Conservation (phyloP, 2,888 invertebrate genomes). For the Neria commutata region DNA sequence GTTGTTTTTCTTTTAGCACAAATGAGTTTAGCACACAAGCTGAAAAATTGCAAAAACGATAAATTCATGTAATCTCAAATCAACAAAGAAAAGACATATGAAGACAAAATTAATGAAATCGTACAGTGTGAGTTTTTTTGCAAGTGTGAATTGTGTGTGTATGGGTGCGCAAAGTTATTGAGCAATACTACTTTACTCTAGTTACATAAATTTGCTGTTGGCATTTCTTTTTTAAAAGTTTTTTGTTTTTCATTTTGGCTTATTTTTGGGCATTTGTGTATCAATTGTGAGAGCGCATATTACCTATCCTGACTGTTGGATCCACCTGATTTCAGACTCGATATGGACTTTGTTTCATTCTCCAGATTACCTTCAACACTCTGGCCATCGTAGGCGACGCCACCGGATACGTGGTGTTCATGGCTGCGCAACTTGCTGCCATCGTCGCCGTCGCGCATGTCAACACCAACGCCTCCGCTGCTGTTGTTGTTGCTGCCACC, state of each 20-base stretch:
- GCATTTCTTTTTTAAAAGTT: constrained; percentile 20
- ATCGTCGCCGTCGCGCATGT: constrained; percentile 2
- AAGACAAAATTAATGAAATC: background rate
- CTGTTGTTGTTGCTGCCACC: constrained; percentile 8
- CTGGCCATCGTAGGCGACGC: constrained; percentile 76
- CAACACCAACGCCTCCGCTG: background rate
- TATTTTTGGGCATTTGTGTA: constrained; percentile 2
- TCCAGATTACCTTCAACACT: constrained; percentile 93
- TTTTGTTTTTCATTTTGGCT: background rate
- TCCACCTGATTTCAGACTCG: constrained; percentile 78
- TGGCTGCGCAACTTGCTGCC: constrained; percentile 29
- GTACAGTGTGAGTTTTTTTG: background rate
- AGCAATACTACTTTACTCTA: background rate
- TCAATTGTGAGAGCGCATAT: constrained; percentile 29
- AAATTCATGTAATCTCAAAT: constrained; percentile 8
- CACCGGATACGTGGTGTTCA: constrained; percentile 35
- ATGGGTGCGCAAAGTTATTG: too few relatives aligned
- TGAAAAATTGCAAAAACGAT: background rate
- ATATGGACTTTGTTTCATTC: constrained; percentile 89
- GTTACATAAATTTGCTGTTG: constrained; percentile 11
- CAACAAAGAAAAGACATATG: constrained; percentile 5
- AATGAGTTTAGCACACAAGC: constrained; percentile 16
- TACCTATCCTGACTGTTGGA: constrained; percentile 81
- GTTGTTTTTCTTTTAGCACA: constrained; percentile 18
- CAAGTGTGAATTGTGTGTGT: constrained; percentile 10